These are phyloP conservation scores for Hozukius guyotensis DNA, from an alignment of 2,797 vertebrate species.

Conservation along the genomic window DNA sequence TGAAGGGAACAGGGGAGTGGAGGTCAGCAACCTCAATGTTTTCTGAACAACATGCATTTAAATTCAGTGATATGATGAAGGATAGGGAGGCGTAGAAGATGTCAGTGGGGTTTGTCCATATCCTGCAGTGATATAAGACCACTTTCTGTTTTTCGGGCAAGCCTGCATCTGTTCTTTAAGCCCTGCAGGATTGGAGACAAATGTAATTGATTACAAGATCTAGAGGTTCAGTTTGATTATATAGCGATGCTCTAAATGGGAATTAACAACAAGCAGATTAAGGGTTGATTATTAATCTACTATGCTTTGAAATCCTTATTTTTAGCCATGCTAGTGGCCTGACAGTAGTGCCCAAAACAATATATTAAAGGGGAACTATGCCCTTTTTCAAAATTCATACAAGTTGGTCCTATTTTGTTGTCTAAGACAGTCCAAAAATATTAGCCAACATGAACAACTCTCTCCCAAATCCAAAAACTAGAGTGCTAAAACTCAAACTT, in stretches of 20 bases:
- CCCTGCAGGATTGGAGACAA: slow-evolving; percentile 42
- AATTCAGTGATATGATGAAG: slow-evolving; percentile 53
- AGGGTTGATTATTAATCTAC: slow-evolving; percentile 53
- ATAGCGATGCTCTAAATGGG: slow-evolving; percentile 18
- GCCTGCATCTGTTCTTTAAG: slow-evolving; percentile 47
- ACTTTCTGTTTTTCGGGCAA: not conserved
- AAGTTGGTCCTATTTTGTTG: too few species aligned
- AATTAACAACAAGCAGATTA: slow-evolving; percentile 61
- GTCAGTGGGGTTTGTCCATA: slow-evolving; percentile 15
- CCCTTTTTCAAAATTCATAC: too few species aligned
- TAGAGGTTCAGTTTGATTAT: slow-evolving; percentile 51
- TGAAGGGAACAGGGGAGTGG: slow-evolving; percentile 34
- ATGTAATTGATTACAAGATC: slow-evolving; percentile 61
- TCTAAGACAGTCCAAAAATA: too few species aligned
- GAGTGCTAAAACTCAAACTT: too few species aligned
- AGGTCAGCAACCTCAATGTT: slow-evolving; percentile 68
- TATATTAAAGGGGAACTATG: not conserved
- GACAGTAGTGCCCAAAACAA: not conserved
- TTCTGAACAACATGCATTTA: slow-evolving; percentile 56
- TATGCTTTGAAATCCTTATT: slow-evolving; percentile 21
- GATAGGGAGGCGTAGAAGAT: slow-evolving; percentile 10
- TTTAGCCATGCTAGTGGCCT: not conserved
- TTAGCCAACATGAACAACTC: too few species aligned
- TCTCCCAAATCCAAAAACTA: too few species aligned
- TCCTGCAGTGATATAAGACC: slow-evolving; percentile 3